Evolutionary conservation across 2,888 invertebrate genomes (phyloP), one percentile per base, ranked within the genome.

Genomic region (Dioctria linearis): DNA sequence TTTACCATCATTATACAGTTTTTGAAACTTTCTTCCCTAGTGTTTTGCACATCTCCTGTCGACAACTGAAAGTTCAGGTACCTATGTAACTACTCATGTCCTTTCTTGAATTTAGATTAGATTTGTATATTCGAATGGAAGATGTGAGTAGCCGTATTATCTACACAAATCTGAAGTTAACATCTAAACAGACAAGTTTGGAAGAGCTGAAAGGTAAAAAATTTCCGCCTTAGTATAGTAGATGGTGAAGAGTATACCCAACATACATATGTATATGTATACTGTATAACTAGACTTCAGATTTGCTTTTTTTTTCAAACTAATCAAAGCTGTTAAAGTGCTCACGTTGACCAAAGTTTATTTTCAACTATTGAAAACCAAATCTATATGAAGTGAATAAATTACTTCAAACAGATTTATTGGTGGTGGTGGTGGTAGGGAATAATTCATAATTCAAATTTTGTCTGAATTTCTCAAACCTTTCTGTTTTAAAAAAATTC

Each of bases 81-180:
- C 40, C 65, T 51, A 78, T 65, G 78, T 65, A 51, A 65, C 49
- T 78, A 54, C 40, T 78, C 78, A 78, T 65, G 78, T 65, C 65
- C 78, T 51, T 65, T 65, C 65, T 78, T 78, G 78, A 63, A 78
- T 78, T 78, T 78, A 65, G 54, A 65, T 76, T 65, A 78, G 78
- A 65, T 54, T 8, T 9, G 13, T 76, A 25, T 25, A 37, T 51
- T 13, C 57, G 39, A 57, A n/a, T 42, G 43, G 59, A 42, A 59
- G 9, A 6, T 11, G 49, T 42, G 3, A 25, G 49, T 13, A 67
- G 25, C 13, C 2, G 46, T 43, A 5, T 67, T 37, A 25, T 11
- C 37, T 65, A 65, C 42, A 65, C 42, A 65, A 65, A 65, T 65
- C 6, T 4, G 40, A 43, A 69, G 42, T 40, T 42, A 73, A 73